Percentiles rank a stretch among this genome's conserved stretches.
phyloP scores from a whole-genome alignment of 2,888 invertebrate genomes.

The Teleogryllus oceanicus region DNA sequence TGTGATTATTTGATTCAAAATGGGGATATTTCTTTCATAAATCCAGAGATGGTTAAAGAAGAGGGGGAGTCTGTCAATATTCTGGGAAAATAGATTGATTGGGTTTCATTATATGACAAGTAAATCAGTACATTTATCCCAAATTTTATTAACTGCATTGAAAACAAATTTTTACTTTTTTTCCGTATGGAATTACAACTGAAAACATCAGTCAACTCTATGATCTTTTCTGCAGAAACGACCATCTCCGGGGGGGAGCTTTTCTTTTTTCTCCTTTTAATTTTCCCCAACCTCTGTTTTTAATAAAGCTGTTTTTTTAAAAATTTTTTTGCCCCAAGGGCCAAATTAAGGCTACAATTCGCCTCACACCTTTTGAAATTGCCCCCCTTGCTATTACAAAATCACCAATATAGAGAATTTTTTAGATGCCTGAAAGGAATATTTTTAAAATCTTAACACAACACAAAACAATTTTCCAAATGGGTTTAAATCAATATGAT shows the following conservation, averaged over 20 bases:
- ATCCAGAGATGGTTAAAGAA: no score
- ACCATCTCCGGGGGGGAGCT: slow-evolving; percentile 1
- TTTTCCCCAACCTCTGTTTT: background rate
- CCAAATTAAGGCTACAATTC: slow-evolving; percentile 97
- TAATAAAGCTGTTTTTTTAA: slow-evolving; percentile 22
- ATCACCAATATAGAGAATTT: slow-evolving; percentile 84
- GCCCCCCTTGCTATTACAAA: slow-evolving; percentile 97
- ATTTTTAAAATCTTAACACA: no score
- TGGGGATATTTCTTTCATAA: no score
- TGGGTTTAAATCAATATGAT: no score
- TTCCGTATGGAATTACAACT: slow-evolving; percentile 88
- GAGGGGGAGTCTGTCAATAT: no score
- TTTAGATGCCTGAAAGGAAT: slow-evolving; percentile 65
- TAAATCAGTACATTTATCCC: background rate
- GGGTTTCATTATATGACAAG: no score
- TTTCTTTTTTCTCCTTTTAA: slow-evolving; percentile 19
- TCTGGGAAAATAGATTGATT: no score
- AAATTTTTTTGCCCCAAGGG: slow-evolving; percentile 73
- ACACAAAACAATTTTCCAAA: no score
- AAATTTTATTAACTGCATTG: background rate
- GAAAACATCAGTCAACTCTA: slow-evolving; percentile 80
- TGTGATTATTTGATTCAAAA: no score
- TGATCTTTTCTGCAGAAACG: slow-evolving; percentile 58
- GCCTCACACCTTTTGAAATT: slow-evolving; percentile 95
- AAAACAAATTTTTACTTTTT: slow-evolving; percentile 52